Base-by-base conservation (phyloP, 1,140 invertebrate species). In the Drosophila triauraria region DNA sequence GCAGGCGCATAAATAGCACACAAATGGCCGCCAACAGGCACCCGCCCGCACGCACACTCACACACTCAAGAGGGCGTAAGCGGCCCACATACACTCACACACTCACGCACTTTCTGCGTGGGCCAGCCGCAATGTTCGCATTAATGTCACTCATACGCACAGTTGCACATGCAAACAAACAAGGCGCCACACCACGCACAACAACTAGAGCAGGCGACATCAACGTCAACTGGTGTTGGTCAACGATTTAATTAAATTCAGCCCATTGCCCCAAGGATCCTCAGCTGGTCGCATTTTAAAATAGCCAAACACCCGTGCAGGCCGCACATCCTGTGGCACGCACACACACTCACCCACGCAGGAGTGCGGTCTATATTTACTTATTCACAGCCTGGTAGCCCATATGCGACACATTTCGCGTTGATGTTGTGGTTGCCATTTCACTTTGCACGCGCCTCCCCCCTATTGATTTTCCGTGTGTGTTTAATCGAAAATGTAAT, bases 71-170 rank as follows among this genome's bases (percentile, higher is more conserved):
- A 56, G 53, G 40, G 53, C 53, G 8, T 56, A 25, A 40, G n/a
- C 53, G 53, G 35, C 53, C 53, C 35, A 56, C 53, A 17, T 40
- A 40, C 27, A 27, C 23, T 38, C 46, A 27, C 23, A 43, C 46
- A 67, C 59, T 17, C 46, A 78, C 77, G 51, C 68, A 54, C 44
- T 43, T 51, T 48, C n/a, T 72, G 70, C 68, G 80, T 77, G 54
- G 80, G 56, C 63, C 59, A 70, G 71, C 84, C 64, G 67, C 71
- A 75, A 78, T 84, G 81, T 85, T 79, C 85, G 70, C 85, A 90
- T 90, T 90, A 90, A 90, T 90, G 85, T 90, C 78, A 81, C 84
- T 88, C 85, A 88, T 90, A 88, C 84, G 81, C 84, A 88, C 85
- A 88, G 85, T 90, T 90, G 85, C 85, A 85, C 83, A 88, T 80